Conservation (phyloP, 2,113 vertebrate genomes). For the Gasterosteus nipponicus region DNA sequence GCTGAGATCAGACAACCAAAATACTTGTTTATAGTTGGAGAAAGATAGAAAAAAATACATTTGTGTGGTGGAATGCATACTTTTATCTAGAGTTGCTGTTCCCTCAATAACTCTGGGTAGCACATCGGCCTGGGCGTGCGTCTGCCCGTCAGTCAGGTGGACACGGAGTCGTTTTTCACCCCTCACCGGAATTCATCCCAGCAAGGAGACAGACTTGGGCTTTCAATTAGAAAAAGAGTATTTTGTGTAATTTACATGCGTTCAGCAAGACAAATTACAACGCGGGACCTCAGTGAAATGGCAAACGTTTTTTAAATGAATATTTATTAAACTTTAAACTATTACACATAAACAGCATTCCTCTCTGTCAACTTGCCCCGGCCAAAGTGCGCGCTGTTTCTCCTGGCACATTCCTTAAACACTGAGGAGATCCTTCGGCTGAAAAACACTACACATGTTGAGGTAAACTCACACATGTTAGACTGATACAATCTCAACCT, state of each 20-base stretch:
- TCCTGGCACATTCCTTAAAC: constrained; percentile 44
- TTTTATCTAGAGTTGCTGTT: no score
- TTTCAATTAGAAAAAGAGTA: constrained; percentile 55
- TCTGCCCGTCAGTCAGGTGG: constrained; percentile 44
- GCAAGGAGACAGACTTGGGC: constrained; percentile 40
- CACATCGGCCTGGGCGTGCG: constrained; percentile 58
- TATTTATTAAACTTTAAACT: constrained; percentile 70
- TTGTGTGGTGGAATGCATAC: no score
- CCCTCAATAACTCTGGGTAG: constrained; percentile 13
- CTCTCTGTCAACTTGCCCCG: constrained; percentile 47
- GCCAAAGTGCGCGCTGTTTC: constrained; percentile 38
- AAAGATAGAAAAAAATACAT: neutral
- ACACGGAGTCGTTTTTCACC: constrained; percentile 60
- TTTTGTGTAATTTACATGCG: constrained; percentile 41
- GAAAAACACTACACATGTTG: constrained; percentile 29
- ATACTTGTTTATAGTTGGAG: neutral
- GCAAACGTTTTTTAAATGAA: constrained; percentile 65
- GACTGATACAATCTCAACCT: neutral
- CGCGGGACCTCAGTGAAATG: constrained; percentile 9
- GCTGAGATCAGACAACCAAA: neutral
- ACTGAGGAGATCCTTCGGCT: constrained; percentile 19
- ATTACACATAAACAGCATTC: constrained; percentile 69
- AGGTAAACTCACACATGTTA: constrained; percentile 8
- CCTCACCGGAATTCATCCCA: constrained; percentile 64
- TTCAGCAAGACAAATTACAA: constrained; percentile 47